A percentile compares a stretch with the other conserved stretches of the same genome.
phyloP scores from a whole-genome alignment of 2,113 vertebrate genomes.

The Leptobrachium ailaonicum region DNA sequence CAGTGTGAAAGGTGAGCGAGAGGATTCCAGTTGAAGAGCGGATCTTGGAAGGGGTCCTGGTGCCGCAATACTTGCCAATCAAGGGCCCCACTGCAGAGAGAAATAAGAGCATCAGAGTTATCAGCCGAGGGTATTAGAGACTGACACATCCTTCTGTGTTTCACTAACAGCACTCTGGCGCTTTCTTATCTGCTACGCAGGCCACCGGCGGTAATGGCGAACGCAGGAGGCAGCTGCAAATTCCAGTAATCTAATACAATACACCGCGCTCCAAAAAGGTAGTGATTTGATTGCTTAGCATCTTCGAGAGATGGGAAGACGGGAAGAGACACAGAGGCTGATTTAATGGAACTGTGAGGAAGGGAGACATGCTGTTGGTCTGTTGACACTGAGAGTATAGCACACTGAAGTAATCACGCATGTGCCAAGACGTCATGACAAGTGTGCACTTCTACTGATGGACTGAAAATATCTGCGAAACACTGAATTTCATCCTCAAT shows the following conservation, averaged over 20 bases:
- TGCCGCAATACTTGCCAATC: conserved; percentile 95
- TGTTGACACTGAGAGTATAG: conserved; percentile 1
- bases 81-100: conserved; percentile 84
- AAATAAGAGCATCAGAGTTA: conserved; percentile 50
- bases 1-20: conserved; percentile 92
- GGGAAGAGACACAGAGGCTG: conserved; percentile 18
- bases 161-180: conserved; percentile 42
- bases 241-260: conserved; percentile 40
- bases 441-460: conserved; percentile 8
- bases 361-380: not conserved
- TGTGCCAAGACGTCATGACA: not conserved
- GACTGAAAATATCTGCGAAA: not conserved
- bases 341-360: conserved; percentile 29
- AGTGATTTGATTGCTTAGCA: conserved; percentile 41
- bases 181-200: conserved; percentile 39
- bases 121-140: conserved; percentile 29
- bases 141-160: conserved; percentile 36
- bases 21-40: conserved; percentile 90
- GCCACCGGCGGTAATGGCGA: conserved; percentile 19
- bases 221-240: conserved; percentile 37
- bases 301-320: conserved; percentile 5
- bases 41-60: conserved; percentile 88
- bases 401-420: conserved; percentile 13
- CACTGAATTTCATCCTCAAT: no score
- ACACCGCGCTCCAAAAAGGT: conserved; percentile 22